Evolutionary conservation across 2,113 vertebrate species (phyloP).

Genomic region (Notothenia rossii): DNA sequence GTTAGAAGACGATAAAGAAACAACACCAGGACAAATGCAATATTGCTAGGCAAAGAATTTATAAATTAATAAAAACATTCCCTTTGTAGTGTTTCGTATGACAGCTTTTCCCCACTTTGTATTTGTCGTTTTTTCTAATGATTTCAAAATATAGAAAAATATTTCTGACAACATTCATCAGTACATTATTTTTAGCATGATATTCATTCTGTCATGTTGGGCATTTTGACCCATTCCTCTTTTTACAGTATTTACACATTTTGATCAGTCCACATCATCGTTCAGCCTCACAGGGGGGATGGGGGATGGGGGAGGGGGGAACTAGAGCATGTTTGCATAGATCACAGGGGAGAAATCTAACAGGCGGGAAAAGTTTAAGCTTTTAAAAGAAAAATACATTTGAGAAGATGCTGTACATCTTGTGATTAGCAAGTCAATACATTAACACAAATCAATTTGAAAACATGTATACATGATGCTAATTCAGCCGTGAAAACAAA

Average conservation of each 20-base stretch:
- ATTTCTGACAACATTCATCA: slow-evolving; percentile 85
- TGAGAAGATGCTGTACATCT: slow-evolving; percentile 19
- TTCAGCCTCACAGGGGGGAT: slow-evolving; percentile 50
- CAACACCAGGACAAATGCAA: slow-evolving; percentile 61
- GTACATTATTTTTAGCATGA: slow-evolving; percentile 67
- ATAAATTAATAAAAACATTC: slow-evolving; percentile 90
- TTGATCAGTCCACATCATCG: slow-evolving; percentile 53
- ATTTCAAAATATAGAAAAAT: slow-evolving; percentile 87
- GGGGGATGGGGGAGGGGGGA: slow-evolving; percentile 20
- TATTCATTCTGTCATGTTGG: slow-evolving; percentile 71
- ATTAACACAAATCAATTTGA: slow-evolving; percentile 4
- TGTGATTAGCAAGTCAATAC: slow-evolving; percentile 20
- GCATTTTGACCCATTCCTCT: slow-evolving; percentile 41
- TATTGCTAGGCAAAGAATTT: slow-evolving; percentile 86
- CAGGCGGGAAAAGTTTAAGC: slow-evolving; percentile 2
- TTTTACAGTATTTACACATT: slow-evolving; percentile 78
- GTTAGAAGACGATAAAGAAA: slow-evolving; percentile 43
- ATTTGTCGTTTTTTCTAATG: slow-evolving; percentile 56
- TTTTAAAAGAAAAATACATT: slow-evolving; percentile 15
- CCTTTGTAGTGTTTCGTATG: slow-evolving; percentile 84
- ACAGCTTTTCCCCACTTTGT: slow-evolving; percentile 72
- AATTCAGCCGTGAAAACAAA: slow-evolving; percentile 16
- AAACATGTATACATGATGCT: slow-evolving; percentile 14
- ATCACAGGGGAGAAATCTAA: slow-evolving; percentile 70
- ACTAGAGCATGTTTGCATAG: slow-evolving; percentile 84